These are phyloP conservation scores for Hoplostethus atlanticus DNA, from an alignment of 2,797 vertebrate genomes.

Conservation along the genomic window DNA sequence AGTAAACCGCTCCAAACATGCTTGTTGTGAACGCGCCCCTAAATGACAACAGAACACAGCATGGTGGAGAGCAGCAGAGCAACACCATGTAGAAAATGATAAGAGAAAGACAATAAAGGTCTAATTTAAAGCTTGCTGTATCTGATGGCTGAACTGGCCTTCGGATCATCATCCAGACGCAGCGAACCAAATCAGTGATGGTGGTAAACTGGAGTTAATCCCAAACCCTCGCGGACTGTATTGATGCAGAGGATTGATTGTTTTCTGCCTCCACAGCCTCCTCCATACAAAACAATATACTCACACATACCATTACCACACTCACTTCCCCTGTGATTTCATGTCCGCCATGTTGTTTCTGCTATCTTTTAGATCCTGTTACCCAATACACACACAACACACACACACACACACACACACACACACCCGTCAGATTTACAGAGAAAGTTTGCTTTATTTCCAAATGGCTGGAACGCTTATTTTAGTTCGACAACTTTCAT, in stretches of 20 bases:
- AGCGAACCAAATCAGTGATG: constrained; percentile 12
- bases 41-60: too few relatives aligned
- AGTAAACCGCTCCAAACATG: too few relatives aligned
- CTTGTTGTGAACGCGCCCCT: too few relatives aligned
- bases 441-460: neutral
- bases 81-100: neutral
- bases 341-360: neutral
- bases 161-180: too few relatives aligned
- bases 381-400: neutral
- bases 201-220: neutral
- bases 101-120: neutral
- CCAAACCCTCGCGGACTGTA: constrained; percentile 2
- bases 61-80: too few relatives aligned
- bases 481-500: neutral
- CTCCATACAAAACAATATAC: constrained; percentile 6
- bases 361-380: neutral
- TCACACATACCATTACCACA: neutral
- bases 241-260: constrained; percentile 13
- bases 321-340: neutral
- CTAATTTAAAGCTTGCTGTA: too few relatives aligned
- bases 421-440: neutral
- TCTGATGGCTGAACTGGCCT: too few relatives aligned
- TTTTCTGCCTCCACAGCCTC: neutral
- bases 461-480: neutral
- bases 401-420: neutral